A percentile compares a stretch with the other conserved stretches of the same genome.
These are phyloP conservation scores for Gambusia yucatana DNA, from an alignment of 2,797 vertebrate species.

Conservation along the genomic window DNA sequence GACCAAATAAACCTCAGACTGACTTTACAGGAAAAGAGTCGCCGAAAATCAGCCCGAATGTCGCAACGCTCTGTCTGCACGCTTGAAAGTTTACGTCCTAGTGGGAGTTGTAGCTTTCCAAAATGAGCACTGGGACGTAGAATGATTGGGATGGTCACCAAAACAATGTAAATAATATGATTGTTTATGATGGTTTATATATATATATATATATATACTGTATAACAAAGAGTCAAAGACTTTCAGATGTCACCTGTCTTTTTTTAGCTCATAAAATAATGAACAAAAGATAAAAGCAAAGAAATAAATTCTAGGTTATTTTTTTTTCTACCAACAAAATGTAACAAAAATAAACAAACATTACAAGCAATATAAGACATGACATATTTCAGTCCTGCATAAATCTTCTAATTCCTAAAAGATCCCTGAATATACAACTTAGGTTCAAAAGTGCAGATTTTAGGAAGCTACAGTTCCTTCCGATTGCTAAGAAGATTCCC, in stretches of 20 bases:
- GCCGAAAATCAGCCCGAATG: background rate
- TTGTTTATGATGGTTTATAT: background rate
- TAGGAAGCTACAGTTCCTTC: background rate
- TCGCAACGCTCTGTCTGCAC: background rate
- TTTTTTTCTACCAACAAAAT: background rate
- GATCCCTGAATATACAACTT: background rate
- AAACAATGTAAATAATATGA: background rate
- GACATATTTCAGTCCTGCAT: background rate
- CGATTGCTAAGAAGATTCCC: background rate
- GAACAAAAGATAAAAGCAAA: background rate
- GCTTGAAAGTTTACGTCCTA: background rate
- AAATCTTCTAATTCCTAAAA: background rate
- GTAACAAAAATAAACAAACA: background rate
- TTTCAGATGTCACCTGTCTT: background rate
- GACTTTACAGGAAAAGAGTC: background rate
- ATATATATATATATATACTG: too few relatives aligned
- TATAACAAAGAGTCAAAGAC: background rate
- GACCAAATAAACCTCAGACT: too few relatives aligned
- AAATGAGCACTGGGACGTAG: background rate
- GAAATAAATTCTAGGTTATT: background rate
- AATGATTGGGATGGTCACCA: background rate
- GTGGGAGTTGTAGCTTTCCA: background rate
- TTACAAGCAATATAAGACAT: background rate
- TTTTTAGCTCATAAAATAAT: background rate
- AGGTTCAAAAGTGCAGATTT: background rate